Conservation (phyloP, 2,888 invertebrate species). For the Cheilosia soror region DNA sequence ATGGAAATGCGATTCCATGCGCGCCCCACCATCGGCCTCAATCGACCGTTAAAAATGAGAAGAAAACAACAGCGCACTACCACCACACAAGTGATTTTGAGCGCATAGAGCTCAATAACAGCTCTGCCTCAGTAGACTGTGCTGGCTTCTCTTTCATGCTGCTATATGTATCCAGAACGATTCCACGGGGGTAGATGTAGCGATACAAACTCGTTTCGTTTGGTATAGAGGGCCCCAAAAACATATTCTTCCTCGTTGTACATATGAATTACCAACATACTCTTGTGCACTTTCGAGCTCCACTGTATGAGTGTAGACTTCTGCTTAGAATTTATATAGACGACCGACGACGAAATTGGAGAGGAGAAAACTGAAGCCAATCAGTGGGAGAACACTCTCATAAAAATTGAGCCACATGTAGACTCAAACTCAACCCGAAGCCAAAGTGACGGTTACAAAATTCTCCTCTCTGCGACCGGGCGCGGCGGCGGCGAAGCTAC, state of each 20-base stretch:
- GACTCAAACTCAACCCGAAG: conserved; percentile 33
- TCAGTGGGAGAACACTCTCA: conserved; percentile 35
- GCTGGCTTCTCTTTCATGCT: conserved; percentile 3
- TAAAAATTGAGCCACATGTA: conserved; percentile 59
- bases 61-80: conserved; percentile 22
- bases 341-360: conserved; percentile 44
- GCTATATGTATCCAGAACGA: conserved; percentile 1
- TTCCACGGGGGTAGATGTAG: conserved; percentile 20
- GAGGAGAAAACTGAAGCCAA: conserved; percentile 8
- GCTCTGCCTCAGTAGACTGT: background rate
- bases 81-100: conserved; percentile 58
- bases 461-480: background rate
- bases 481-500: background rate
- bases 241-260: conserved; percentile 5
- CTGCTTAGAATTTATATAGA: conserved; percentile 62
- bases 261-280: conserved; percentile 16
- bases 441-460: conserved; percentile 67
- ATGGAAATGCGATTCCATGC: conserved; percentile 37
- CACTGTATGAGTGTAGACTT: conserved; percentile 61
- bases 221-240: conserved; percentile 44
- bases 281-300: conserved; percentile 40
- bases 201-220: conserved; percentile 51
- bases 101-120: conserved; percentile 68
- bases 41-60: conserved; percentile 73
- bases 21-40: conserved; percentile 14